Conservation (phyloP, 2,113 vertebrate genomes). For the Hemiscyllium ocellatum region DNA sequence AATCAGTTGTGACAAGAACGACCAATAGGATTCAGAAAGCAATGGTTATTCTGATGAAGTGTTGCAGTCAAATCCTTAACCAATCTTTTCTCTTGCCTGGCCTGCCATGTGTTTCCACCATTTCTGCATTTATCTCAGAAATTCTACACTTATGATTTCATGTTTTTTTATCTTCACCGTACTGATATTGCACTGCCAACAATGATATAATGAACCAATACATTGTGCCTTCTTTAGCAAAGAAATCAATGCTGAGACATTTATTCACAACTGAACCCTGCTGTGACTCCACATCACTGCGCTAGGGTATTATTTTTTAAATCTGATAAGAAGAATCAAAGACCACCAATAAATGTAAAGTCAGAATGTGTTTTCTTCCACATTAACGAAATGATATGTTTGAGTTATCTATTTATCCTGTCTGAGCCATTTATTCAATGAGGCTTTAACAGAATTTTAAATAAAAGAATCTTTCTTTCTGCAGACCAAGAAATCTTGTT, state of each 20-base stretch:
- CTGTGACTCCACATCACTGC: background rate
- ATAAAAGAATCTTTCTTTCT: conserved; percentile 38
- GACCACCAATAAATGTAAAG: background rate
- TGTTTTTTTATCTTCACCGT: background rate
- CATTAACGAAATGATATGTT: conserved; percentile 15
- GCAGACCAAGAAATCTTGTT: conserved; percentile 51
- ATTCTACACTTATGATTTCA: background rate
- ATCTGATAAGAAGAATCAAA: conserved; percentile 23
- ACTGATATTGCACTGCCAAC: background rate
- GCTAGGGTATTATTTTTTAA: background rate
- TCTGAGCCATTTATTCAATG: conserved; percentile 24
- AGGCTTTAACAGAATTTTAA: conserved; percentile 38
- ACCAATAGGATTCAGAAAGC: background rate
- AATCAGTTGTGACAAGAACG: background rate
- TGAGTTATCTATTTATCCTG: conserved; percentile 35
- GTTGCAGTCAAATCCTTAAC: background rate
- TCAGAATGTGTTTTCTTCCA: background rate
- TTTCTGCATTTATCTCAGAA: background rate
- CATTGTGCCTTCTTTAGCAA: background rate
- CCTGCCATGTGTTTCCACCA: background rate
- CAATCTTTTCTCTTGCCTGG: background rate
- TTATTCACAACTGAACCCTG: background rate
- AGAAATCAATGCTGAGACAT: background rate
- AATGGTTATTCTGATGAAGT: background rate
- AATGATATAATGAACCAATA: background rate